Evolutionary conservation across 2,113 vertebrate genomes (phyloP).

Genomic region (Vimba vimba): DNA sequence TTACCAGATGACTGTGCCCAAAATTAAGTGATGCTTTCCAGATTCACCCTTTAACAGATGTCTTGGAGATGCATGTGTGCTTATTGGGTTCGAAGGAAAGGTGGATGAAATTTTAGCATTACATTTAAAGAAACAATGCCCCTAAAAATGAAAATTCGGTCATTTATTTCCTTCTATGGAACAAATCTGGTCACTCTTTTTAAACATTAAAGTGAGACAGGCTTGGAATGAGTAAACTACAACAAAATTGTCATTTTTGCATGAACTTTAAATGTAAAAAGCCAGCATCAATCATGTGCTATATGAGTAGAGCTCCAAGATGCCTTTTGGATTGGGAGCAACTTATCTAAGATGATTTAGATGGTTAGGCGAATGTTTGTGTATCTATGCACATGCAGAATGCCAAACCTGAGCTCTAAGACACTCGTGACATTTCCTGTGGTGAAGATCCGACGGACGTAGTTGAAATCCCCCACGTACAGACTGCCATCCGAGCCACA

Average conservation of each 20-base stretch:
- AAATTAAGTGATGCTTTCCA: neutral
- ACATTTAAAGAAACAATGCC: neutral
- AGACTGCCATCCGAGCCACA: constrained; percentile 95
- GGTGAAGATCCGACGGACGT: constrained; percentile 94
- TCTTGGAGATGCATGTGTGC: neutral
- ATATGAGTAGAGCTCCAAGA: neutral
- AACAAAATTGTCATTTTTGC: neutral
- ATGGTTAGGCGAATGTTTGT: neutral
- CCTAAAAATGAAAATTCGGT: neutral
- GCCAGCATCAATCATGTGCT: neutral
- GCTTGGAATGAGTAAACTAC: neutral
- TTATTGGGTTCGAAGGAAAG: neutral
- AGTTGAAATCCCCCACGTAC: constrained; percentile 99
- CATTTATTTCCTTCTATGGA: neutral
- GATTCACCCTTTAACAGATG: neutral
- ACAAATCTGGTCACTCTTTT: neutral
- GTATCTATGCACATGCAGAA: constrained; percentile 18
- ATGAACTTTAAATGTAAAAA: constrained; percentile 9
- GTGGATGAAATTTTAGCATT: neutral
- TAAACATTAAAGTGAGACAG: neutral
- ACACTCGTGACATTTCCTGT: constrained; percentile 97
- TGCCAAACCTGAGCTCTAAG: constrained; percentile 91
- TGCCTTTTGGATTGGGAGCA: constrained; percentile 17
- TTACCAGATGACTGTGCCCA: neutral
- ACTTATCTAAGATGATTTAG: constrained; percentile 28